Base-by-base conservation (phyloP, 30 jellyfish, hydroid and myxozoan species). In the Turritopsis rubra region DNA sequence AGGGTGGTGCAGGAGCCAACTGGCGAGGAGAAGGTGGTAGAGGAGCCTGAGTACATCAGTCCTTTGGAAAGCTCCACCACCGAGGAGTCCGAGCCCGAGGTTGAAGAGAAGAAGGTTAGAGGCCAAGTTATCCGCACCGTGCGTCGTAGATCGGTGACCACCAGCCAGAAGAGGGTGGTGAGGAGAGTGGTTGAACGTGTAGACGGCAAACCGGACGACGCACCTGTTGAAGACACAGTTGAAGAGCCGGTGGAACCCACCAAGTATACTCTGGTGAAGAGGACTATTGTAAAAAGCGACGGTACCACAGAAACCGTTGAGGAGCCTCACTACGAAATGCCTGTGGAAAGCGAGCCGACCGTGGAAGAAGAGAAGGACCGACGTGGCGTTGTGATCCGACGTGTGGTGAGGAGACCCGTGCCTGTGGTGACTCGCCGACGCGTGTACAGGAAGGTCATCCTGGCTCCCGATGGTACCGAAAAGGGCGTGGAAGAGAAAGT, bases 271-370 rank as follows among this genome's bases (percentile, higher is more conserved):
- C 65, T 87, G 41, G 96, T 87, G 27, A 72, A 84, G 21, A 87
- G 52, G 54, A 87, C 94, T 13, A 84, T 87, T 16, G 30, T 82
- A 5, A 80, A 29, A 28, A 80, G 86, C 20, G 87, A 80, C 87
- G 87, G 87, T 21, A 80, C 85, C 28, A 21, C 87, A 18, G 87
- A 80, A 30, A 76, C 88, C 16, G 60, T 65, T n/a, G 88, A 81
- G 85, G 88, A 81, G 84, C 97, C 97, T 17, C 90, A 83, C 23
- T 91, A 91, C 72, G 94, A 86, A 66, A 18, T 91, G 91, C 96
- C 96, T 0, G 92, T 31, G 28, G 88, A 72, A 25, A 84, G 92
- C 29, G 72, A 68, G 66, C 91, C 87, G 31, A n/a, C 90, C 1
- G 90, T 87, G 19, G 96, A 91, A 30, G 97, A 86, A 52, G 90